Evolutionary conservation across 2,797 vertebrate genomes (phyloP).

Genomic region (Hyperoplus lanceolatus): DNA sequence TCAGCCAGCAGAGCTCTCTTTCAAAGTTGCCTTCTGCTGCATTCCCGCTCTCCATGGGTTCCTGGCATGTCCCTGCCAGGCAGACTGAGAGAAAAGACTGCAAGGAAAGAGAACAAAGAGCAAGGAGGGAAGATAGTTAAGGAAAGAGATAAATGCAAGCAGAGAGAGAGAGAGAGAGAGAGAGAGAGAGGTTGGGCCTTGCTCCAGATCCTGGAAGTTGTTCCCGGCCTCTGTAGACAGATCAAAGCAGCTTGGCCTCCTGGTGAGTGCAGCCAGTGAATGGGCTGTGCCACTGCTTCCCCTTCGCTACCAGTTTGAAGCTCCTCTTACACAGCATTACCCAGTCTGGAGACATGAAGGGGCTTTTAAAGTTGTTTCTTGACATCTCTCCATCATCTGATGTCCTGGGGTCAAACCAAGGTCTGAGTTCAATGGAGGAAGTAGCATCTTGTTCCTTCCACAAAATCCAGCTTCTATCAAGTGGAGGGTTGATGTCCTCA

Average conservation of each 20-base stretch:
- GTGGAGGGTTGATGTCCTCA: slow-evolving; percentile 5
- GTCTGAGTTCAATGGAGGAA: slow-evolving; percentile 35
- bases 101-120: slow-evolving; percentile 16
- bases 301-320: slow-evolving; percentile 48
- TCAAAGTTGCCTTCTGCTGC: slow-evolving; percentile 74
- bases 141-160: background rate
- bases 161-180: slow-evolving; percentile 24
- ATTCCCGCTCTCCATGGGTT: slow-evolving; percentile 59
- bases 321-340: slow-evolving; percentile 27
- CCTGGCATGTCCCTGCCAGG: slow-evolving; percentile 57
- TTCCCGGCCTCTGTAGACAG: slow-evolving; percentile 28
- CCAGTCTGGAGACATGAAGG: slow-evolving; percentile 46
- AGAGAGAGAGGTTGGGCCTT: slow-evolving; percentile 10
- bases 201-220: slow-evolving; percentile 43
- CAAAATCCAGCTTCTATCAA: slow-evolving; percentile 22
- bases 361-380: slow-evolving; percentile 43
- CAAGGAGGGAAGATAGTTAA: background rate
- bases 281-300: slow-evolving; percentile 23
- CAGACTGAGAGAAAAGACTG: slow-evolving; percentile 49
- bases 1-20: slow-evolving; percentile 57
- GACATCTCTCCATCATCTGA: slow-evolving; percentile 57
- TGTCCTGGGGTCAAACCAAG: slow-evolving; percentile 49
- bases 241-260: slow-evolving; percentile 61
- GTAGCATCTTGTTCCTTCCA: slow-evolving; percentile 24
- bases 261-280: slow-evolving; percentile 44